Evolutionary conservation across 2,113 vertebrate species (phyloP), one percentile per base, ranked within the genome.

Genomic region (Gymnogyps californianus): DNA sequence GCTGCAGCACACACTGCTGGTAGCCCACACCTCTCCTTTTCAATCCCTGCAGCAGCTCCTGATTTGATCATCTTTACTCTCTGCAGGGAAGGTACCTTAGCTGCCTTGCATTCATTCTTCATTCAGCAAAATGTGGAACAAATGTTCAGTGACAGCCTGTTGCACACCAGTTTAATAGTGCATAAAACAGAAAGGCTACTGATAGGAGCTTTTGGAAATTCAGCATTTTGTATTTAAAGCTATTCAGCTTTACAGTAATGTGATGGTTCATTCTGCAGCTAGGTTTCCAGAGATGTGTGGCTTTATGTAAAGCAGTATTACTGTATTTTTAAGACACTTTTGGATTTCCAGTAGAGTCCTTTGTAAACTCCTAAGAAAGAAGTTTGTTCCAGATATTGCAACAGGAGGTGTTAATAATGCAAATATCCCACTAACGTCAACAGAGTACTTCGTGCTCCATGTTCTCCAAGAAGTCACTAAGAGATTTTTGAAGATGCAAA

Each of bases 161-260:
- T 95, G 92, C 81, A 91, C 70, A 80, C 67, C 57, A 64, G 66
- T 89, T 93, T 96, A 96, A 87, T 66, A 92, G 86, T 69, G 76
- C 83, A 78, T 92, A 80, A 79, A 95, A 59, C 86, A 97, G 70
- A 94, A 91, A 70, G 74, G 88, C 74, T 77, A 91, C 59, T 54
- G 72, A 13, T 1, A 76, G 69, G 70, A 93, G 95, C 71, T 93
- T 94, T 93, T 83, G 61, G 71, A 85, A 96, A 95, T 83, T 93
- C 87, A 96, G 90, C 95, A 76, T 93, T 95, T 96, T 97, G 81
- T 71, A 95, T 96, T 97, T 94, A 93, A 93, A 96, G 44, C 72
- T 83, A 86, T 83, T 95, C 87, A 92, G 18, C 75, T 95, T 96
- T 88, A 75, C 55, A 65, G 52, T 93, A 96, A 95, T 94, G 81